These are phyloP conservation scores for Toxostoma redivivum DNA, from an alignment of 2,113 vertebrate species.

Conservation along the genomic window DNA sequence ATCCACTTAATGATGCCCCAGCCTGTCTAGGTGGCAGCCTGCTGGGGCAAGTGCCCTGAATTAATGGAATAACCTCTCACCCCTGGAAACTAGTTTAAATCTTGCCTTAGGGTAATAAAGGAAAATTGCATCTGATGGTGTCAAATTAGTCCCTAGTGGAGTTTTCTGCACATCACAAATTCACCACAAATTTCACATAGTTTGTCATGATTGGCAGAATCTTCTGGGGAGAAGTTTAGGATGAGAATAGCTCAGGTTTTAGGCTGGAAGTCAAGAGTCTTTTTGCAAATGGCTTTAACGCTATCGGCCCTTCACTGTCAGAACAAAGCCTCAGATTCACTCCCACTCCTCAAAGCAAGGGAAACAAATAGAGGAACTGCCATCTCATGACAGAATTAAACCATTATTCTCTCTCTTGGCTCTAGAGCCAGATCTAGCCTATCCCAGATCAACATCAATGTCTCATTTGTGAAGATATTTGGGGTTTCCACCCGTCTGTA, in stretches of 20 bases:
- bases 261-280: not conserved
- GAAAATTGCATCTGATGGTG: constrained; percentile 56
- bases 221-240: not conserved
- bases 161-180: constrained; percentile 38
- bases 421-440: not conserved
- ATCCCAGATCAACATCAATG: not conserved
- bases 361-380: not conserved
- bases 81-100: constrained; percentile 64
- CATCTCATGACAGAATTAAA: not conserved
- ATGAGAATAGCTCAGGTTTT: not conserved
- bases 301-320: not conserved
- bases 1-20: not conserved
- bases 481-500: not conserved
- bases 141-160: constrained; percentile 64
- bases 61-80: constrained; percentile 61
- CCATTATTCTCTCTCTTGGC: not conserved
- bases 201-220: constrained; percentile 42
- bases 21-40: constrained; percentile 17
- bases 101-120: constrained; percentile 61
- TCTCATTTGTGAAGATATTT: not conserved
- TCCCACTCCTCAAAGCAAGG: not conserved
- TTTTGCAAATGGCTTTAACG: not conserved
- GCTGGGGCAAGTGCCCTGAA: not conserved
- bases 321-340: not conserved
- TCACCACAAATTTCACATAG: constrained; percentile 7